Conservation (phyloP, 2,888 invertebrate species). For the Loripinus fragilis region DNA sequence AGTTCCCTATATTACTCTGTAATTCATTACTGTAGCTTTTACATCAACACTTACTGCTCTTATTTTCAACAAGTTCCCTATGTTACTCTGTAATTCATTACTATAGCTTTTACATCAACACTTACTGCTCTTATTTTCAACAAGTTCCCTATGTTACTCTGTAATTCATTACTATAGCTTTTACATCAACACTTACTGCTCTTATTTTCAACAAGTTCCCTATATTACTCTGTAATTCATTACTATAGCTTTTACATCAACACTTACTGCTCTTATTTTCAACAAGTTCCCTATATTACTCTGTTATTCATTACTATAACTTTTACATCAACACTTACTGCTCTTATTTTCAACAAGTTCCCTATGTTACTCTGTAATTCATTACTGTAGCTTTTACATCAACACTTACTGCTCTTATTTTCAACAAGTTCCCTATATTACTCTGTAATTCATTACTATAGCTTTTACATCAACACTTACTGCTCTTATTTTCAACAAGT, state of each 20-base stretch:
- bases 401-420: conserved; percentile 83
- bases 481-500: conserved; percentile 80
- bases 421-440: conserved; percentile 81
- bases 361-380: conserved; percentile 85
- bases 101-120: conserved; percentile 39
- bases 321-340: conserved; percentile 80
- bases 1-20: conserved; percentile 84
- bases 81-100: conserved; percentile 86
- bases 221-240: conserved; percentile 85
- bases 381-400: too few relatives aligned
- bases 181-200: conserved; percentile 80
- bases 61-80: conserved; percentile 80
- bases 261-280: conserved; percentile 83
- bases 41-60: conserved; percentile 81
- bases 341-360: conserved; percentile 81
- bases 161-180: too few relatives aligned
- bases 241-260: background rate
- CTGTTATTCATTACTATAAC: too few relatives aligned
- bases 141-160: conserved; percentile 83
- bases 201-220: conserved; percentile 80
- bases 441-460: too few relatives aligned
- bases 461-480: conserved; percentile 80
- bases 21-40: too few relatives aligned
- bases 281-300: conserved; percentile 81
- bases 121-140: conserved; percentile 83